Evolutionary conservation across 2,888 invertebrate genomes (phyloP), one percentile per base, ranked within the genome.

Genomic region (Pedicia rivosa): DNA sequence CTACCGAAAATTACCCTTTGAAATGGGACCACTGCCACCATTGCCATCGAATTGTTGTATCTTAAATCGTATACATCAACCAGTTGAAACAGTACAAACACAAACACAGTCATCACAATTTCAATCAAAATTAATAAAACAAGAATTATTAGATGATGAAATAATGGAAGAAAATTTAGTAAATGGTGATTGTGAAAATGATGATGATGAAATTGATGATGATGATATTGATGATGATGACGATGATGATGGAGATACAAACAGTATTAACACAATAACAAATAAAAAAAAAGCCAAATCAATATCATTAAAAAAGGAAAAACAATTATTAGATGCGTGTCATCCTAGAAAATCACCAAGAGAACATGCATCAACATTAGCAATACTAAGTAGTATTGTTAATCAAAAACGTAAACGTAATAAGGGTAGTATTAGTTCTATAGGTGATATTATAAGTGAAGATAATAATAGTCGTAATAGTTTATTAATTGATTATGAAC

Each of bases 291-390:
- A 24, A n/a, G 22, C 14, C 26, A 59, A 19, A 55, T 56, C 41
- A 54, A 56, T 41, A 53, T 55, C 24, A 52, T 48, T 19, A 22
- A 37, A 57, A 5, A 32, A 45, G 6, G 53, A 52, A 34, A 36
- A 62, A 2, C 40, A 59, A 16, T 60, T 64, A 2, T 43, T 60
- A 5, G 68, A 69, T 32, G 63, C 64, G 20, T 75, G 39, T 28
- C 39, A 73, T 42, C 80, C 86, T 1, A 64, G 88, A 27, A 87
- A 87, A 52, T 86, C 84, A 0, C 88, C 88, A 0, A 65, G 88
- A 15, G 87, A 87, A 54, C 87, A 88, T 53, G 87, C 87, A 0
- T 86, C 86, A 0, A 88, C 88, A 0, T 58, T 86, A 40, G 87
- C 87, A 1, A 81, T 87, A 39, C 71, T 87, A 3, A 76, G 77